Base-by-base conservation (phyloP, 2,797 vertebrate genomes). In the Picus viridis region DNA sequence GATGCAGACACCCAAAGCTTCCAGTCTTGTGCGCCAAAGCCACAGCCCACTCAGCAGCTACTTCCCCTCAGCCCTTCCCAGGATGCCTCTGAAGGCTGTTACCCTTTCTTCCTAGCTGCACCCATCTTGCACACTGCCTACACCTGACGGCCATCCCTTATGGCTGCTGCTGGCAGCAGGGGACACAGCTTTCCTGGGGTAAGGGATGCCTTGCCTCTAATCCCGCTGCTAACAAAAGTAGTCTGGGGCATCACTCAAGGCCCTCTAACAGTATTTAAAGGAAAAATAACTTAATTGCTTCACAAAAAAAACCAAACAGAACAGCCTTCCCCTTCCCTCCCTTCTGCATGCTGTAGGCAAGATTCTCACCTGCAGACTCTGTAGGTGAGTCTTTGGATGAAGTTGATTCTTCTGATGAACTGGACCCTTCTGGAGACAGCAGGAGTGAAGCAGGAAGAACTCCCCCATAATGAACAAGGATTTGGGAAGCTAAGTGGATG, bases 401-500 rank as follows among this genome's bases (percentile, higher is more conserved):
- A 70, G 91, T 32, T 0, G 96, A 96, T 3, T 97, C 97, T 2
- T 97, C 96, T 0, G 97, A 95, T 0, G 91, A 89, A 30, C 95
- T 93, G 88, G 93, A 95, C 4, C 83, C 96, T 11, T 95, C 97
- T 6, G 75, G 83, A 3, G 96, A 81, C 18, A 91, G 89, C 82
- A 95, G 97, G 43, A 98, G 95, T 0, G 98, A 97, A 0, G 97
- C 91, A 8, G 99, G 98, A 4, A 99, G 97, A 32, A 94, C 79
- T 3, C 98, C 99, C n/a, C 98, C 98, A 11, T 98, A 97, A 91
- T 98, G 98, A 45, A 98, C 97, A 20, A 99, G 97, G 23, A 98
- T 98, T 97, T 99, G 98, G 13, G 98, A 97, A 1, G 99, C 99
- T 49, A 97, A 86, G 41, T 98, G 98, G 58, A 99, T 80, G 72